Base-by-base conservation (phyloP, 2,797 vertebrate species). In the Microctenopoma steveboyesi region DNA sequence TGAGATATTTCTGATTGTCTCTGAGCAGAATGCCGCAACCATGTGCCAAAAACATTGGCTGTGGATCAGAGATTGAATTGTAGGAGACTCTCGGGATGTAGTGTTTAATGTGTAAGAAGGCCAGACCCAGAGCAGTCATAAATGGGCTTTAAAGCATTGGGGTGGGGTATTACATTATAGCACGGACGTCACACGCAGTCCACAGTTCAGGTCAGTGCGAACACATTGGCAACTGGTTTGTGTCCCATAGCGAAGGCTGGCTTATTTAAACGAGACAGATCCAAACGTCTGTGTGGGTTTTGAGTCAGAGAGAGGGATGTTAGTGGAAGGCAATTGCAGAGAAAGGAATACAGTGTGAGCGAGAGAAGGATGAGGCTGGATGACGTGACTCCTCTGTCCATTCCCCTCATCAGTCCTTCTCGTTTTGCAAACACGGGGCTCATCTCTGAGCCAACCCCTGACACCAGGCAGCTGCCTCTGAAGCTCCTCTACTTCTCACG, bases 401-500 rank as follows among this genome's bases (percentile, higher is more conserved):
- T 64, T 35, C 42, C 8, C n/a, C 16, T 39, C 15, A 52, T 74
- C 7, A 18, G 18, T 42, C 18, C 14, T 28, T 61, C 50, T 37
- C 27, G 12, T 56, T 67, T 40, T 40, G 37, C 45, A 45, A 69
- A 58, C 39, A 12, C 25, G 1, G 9, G 16, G 63, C 50, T 53
- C 64, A 35, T 59, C 62, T 64, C 54, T 7, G 14, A 55, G 72
- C 49, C 14, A 28, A 57, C 42, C 67, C 63, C 66, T 37, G 67
- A 72, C 60, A 33, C 43, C 65, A 46, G 61, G 49, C 59, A 35
- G 73, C 59, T 71, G 62, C 67, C 64, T 27, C 76, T 1, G 40
- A 48, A 64, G 69, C 64, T 49, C 50, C 60, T 37, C 58, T 15
- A 51, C 60, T 56, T 64, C 82, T 93, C 92, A 95, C 3, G 93